Evolutionary conservation across 35 echinoderm and acorn worm species (phyloP), one percentile per base, ranked within the genome.

Genomic region (Apostichopus parvimensis): DNA sequence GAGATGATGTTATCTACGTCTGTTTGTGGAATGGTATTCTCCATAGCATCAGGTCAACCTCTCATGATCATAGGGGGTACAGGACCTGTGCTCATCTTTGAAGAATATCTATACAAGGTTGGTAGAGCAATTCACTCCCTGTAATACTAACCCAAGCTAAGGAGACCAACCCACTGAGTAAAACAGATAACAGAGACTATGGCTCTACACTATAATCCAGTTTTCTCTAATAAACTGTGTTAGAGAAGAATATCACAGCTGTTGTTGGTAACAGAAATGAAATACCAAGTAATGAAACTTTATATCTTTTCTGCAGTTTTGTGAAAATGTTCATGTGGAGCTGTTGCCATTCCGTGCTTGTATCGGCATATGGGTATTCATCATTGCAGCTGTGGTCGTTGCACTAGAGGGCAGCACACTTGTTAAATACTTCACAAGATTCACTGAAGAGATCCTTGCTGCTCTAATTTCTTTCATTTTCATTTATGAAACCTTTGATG

Each of bases 361-460:
- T 95, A 94, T 99, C 20, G 97, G 97, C 5, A 92, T 99, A 60
- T 99, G 97, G 97, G 94, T 95, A 66, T 93, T 93, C 61, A 68
- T 99, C 17, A 94, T 99, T 25, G 93, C 95, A 77, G 80, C 90
- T 66, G 61, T 95, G 22, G 95, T 96, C 12, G 97, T 99, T 8
- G 94, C 94, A 15, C 73, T 95, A 85, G 97, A 99, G 92, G 97
- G 97, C 91, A 99, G 97, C 71, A 92, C 92, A 66, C 83, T 99
- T 5, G 93, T 99, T 4, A 91, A 93, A 73, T 94, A 96, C 83
- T 99, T 99, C 84, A 99, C 97, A 14, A 68, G 97, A 64, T 99
- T 96, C 78, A 99, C 97, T 24, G 97, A 99, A 80, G 97, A 99
- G 73, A 99, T 99, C 76, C 93, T 99, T 87, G 89, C 97, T 21